Evolutionary conservation across 2,888 invertebrate genomes (phyloP), one percentile per base, ranked within the genome.

Genomic region (Himalopsyche kuldschensis): DNA sequence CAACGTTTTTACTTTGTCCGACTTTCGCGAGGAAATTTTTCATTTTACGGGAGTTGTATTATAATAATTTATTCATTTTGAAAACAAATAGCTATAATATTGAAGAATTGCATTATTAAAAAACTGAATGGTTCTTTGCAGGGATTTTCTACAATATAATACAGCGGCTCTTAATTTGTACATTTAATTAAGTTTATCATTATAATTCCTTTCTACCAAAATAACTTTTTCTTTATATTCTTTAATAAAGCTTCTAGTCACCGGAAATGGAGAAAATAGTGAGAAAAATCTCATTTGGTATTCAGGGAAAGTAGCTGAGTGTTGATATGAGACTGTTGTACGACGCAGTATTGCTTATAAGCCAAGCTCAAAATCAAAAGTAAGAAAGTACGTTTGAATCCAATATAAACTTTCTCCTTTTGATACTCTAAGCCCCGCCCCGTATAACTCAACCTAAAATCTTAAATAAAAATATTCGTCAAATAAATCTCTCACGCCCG

Each of bases 281-380:
- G 11, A 30, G 69, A 69, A 30, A 69, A 69, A 30, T 6, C 30
- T 69, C 69, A 69, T 69, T 69, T 69, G 69, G 69, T 27, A 69
- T 69, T 69, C 69, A 69, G 30, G 15, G 11, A 69, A 69, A 69
- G 69, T 30, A 69, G 3, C 27, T 27, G 8, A 69, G 69, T 15
- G 69, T 69, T 69, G 69, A 69, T 69, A 69, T 69, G 69, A 69
- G 69, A 69, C 69, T 69, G 69, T 69, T 69, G 69, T 69, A 69
- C 69, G 4, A 30, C 69, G 69, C 4, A 24, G 30, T 69, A 69
- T 69, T 69, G 69, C 69, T 69, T 69, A 69, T 69, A 69, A 69
- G 27, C 24, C 24, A 11, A 27, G 27, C 24, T 69, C 69, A 15
- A 69, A 69, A 69, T 69, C 69, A 69, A 69, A 69, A 69, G 69